Evolutionary conservation across 37 sponge, comb jelly and placozoan species (phyloP), one percentile per base, ranked within the genome.

Genomic region (Spongilla lacustris): DNA sequence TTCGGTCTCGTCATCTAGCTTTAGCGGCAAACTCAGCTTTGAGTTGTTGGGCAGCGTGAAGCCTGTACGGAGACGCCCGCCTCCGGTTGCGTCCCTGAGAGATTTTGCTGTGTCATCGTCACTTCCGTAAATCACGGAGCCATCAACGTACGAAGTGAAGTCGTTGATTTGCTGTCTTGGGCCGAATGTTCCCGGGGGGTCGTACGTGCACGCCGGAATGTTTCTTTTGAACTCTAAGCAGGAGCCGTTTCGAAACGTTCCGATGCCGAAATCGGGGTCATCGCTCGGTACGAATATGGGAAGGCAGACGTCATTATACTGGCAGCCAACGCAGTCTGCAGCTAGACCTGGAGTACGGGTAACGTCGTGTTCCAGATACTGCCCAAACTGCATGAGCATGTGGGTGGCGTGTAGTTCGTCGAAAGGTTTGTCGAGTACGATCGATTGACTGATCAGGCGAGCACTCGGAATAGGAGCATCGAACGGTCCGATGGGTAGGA

Each of bases 321-420:
- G 72, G 37, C 85, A 83, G 5, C 86, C 80, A 14, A 89, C 79
- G 30, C 89, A 89, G 35, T 86, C 84, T 17, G 24, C 84, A 23
- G 82, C 84, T 22, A 91, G 69, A 37, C 87, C 90, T 13, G 87
- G 87, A 6, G 48, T 25, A 34, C 86, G 75, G 80, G 86, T 87
- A 22, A 91, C 27, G 71, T 98, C 98, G 79, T 98, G 98, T 41
- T 98, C 98, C 25, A 98, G 81, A 67, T 95, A 98, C 80, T 98
- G 98, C 8, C 98, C 98, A 86, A 86, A 98, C 86, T 98, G 98
- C 94, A 98, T 96, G 58, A 93, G 89, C 30, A 98, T 78, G 75
- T 93, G 96, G 24, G 96, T 95, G 48, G 92, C 80, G 5, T 41
- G 41, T 0, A 69, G 25, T 30, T 88, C 88, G 6, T 88, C 82